Evolutionary conservation across 2,888 invertebrate genomes (phyloP).

Genomic region (Philonicus albiceps): DNA sequence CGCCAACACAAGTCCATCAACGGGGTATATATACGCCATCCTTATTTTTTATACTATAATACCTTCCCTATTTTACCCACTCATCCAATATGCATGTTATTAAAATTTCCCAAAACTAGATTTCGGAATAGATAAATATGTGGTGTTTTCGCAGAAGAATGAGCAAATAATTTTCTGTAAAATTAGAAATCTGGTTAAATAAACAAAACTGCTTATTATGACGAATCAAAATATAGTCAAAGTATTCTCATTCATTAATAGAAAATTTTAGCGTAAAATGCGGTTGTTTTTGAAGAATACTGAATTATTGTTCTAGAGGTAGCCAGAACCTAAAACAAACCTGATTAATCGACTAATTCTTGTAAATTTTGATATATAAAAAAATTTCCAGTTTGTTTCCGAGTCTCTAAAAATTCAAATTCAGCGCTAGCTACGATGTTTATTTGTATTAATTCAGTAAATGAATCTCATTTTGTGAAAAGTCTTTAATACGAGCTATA

Average conservation of each 20-base stretch:
- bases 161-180: background rate
- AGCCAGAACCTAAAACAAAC: background rate
- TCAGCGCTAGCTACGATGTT: background rate
- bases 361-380: too few species aligned
- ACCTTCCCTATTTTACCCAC: too few species aligned
- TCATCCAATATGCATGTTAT: too few species aligned
- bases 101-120: background rate
- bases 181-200: background rate
- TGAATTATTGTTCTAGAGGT: too few species aligned
- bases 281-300: too few species aligned
- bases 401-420: background rate
- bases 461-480: background rate
- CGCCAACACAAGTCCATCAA: too few species aligned
- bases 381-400: background rate
- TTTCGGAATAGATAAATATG: background rate
- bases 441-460: background rate
- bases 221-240: background rate
- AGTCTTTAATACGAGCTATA: background rate
- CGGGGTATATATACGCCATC: too few species aligned
- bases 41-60: too few species aligned
- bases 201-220: background rate
- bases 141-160: background rate
- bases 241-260: background rate
- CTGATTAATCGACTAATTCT: background rate
- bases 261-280: too few species aligned